These are phyloP conservation scores for Pluvialis apricaria DNA, from an alignment of 2,113 vertebrate species.

Conservation along the genomic window DNA sequence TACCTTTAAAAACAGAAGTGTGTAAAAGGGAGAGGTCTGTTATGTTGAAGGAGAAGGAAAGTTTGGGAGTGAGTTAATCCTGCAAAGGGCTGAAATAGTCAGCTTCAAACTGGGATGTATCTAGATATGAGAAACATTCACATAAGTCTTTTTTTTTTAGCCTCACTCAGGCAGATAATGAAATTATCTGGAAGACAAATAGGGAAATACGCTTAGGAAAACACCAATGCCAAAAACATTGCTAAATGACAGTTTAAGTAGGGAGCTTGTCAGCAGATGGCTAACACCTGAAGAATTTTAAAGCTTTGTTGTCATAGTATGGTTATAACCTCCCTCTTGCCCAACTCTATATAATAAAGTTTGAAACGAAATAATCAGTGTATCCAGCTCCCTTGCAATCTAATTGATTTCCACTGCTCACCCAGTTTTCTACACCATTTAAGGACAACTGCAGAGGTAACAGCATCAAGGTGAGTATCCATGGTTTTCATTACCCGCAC, in stretches of 20 bases:
- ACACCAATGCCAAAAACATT: not conserved
- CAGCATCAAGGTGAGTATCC: not conserved
- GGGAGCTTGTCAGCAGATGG: not conserved
- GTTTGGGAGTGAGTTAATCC: not conserved
- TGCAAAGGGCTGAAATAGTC: not conserved
- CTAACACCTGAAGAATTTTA: not conserved
- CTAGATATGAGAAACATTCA: not conserved
- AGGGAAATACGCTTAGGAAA: not conserved
- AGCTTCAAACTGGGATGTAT: not conserved
- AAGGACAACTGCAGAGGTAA: not conserved
- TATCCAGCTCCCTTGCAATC: not conserved
- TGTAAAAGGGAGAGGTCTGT: not conserved
- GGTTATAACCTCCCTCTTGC: not conserved
- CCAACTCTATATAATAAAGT: not conserved
- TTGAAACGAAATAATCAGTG: not conserved
- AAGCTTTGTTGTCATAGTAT: not conserved
- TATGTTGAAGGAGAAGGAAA: not conserved
- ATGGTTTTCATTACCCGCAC: rapidly evolving
- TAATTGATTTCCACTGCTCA: not conserved
- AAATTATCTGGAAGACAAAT: not conserved
- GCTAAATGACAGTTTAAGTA: not conserved
- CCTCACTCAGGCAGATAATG: not conserved
- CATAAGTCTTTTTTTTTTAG: not conserved
- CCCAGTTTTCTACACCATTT: rapidly evolving
- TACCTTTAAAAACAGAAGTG: not conserved